Base-by-base conservation (phyloP, 2,113 vertebrate genomes). In the Excalfactoria chinensis region DNA sequence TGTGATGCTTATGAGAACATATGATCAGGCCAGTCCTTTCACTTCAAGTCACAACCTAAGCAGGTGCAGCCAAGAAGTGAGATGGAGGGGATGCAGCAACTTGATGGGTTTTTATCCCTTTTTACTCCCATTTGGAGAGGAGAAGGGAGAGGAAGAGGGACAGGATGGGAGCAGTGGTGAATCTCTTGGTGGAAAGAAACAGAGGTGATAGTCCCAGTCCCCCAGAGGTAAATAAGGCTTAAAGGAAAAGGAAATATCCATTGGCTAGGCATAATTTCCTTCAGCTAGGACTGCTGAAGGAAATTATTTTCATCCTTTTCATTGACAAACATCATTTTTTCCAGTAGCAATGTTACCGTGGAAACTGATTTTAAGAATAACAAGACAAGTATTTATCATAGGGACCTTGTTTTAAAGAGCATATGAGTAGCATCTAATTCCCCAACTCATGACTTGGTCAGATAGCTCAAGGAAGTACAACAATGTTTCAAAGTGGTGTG, bases 301-400 rank as follows among this genome's bases (percentile, higher is more conserved):
- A 92, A 95, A 90, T 83, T 14, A 84, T 87, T 92, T 93, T 88
- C 82, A 48, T 92, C 51, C 63, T 89, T 93, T 89, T 92, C 84
- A 77, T 71, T 5, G 4, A 46, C 49, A 89, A 68, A 68, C 75
- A 90, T 77, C 74, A 83, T 82, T 67, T 60, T 67, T 60, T 87
- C 68, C 71, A 67, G 75, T 51, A 56, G 70, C 60, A 68, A 43
- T 46, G 71, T 95, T 91, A 70, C 95, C 84, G 88, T 88, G 82
- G 95, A 88, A 94, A 95, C 96, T 0, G 1, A 92, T 76, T 92
- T 80, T n/a, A 58, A 90, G 82, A 87, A 28, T 56, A 92, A 84
- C 82, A 88, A 89, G 84, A 35, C n/a, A 84, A 70, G 71, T 72
- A 49, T 91, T 85, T 79, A 68, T 48, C 48, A 28, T 55, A 89